phyloP scores from a whole-genome alignment of 1,140 invertebrate genomes.

The Reticulitermes speratus region DNA sequence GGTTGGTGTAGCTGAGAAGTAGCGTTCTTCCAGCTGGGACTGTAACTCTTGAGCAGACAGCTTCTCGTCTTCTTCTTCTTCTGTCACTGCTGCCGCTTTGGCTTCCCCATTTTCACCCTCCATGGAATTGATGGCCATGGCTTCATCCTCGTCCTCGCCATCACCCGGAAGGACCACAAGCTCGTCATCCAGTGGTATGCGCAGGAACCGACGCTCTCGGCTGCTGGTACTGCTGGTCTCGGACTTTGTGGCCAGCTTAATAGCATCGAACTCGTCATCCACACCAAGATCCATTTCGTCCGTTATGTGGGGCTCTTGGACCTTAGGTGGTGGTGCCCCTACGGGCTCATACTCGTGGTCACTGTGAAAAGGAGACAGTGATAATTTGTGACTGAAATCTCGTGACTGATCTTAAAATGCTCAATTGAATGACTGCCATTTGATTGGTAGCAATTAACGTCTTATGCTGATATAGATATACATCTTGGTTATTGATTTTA shows the following conservation, averaged over 20 bases:
- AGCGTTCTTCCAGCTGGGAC: slow-evolving; percentile 56
- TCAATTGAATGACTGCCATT: too few relatives aligned
- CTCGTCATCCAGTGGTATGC: slow-evolving; percentile 44
- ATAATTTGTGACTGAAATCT: too few relatives aligned
- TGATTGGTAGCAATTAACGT: too few relatives aligned
- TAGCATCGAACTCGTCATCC: slow-evolving; percentile 25
- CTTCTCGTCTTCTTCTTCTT: slow-evolving; percentile 41
- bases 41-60: slow-evolving; percentile 49
- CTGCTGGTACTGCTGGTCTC: slow-evolving; percentile 45
- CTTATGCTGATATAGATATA: too few relatives aligned
- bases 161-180: slow-evolving; percentile 45
- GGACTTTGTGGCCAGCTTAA: slow-evolving; percentile 16
- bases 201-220: slow-evolving; percentile 41
- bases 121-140: slow-evolving; percentile 28
- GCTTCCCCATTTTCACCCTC: slow-evolving; percentile 42
- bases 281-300: slow-evolving; percentile 25
- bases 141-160: slow-evolving; percentile 32
- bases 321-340: slow-evolving; percentile 39
- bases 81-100: slow-evolving; percentile 46
- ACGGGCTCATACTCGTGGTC: slow-evolving; percentile 89
- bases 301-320: slow-evolving; percentile 17
- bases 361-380: slow-evolving; percentile 50
- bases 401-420: too few relatives aligned
- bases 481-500: too few relatives aligned
- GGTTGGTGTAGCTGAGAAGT: slow-evolving; percentile 44